A percentile compares a stretch with the other conserved stretches of the same genome.
Evolutionary conservation across 2,888 invertebrate species (phyloP).

Genomic region (Monoplex corrugatus): DNA sequence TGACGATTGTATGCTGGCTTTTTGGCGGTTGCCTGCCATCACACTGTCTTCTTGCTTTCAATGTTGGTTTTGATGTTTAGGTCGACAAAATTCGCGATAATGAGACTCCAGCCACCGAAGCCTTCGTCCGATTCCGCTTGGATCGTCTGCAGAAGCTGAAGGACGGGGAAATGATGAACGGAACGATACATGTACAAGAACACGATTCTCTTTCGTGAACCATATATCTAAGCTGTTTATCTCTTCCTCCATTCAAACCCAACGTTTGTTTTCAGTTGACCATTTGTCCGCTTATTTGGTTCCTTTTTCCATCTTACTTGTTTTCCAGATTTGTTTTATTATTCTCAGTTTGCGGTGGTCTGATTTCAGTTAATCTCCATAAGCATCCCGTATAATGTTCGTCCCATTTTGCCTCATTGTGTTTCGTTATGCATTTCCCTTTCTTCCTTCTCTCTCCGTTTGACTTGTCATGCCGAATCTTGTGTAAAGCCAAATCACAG

Average conservation of each 20-base stretch:
- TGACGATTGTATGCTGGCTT: too few relatives aligned
- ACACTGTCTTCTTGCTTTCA: too few relatives aligned
- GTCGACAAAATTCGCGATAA: conserved; percentile 43
- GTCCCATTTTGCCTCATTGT: background rate
- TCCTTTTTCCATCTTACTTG: background rate
- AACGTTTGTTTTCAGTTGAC: background rate
- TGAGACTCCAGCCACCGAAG: conserved; percentile 51
- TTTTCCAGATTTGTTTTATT: conserved; percentile 3
- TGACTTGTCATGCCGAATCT: background rate
- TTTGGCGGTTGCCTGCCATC: too few relatives aligned
- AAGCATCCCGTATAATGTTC: background rate
- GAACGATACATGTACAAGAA: background rate
- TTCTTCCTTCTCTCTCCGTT: background rate
- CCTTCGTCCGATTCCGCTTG: conserved; percentile 43
- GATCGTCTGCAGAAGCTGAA: conserved; percentile 44
- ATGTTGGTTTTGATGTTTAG: conserved; percentile 46
- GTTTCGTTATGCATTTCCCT: background rate
- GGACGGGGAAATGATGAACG: conserved; percentile 29
- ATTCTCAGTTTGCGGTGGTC: conserved; percentile 13
- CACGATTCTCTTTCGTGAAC: background rate
- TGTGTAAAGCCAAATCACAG: too few relatives aligned
- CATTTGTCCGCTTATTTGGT: background rate
- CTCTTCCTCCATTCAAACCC: background rate
- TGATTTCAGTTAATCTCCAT: background rate
- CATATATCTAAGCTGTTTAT: background rate